A percentile compares a stretch with the other conserved stretches of the same genome.
Evolutionary conservation across 2,888 invertebrate species (phyloP).

Genomic region (Mayetiola destructor): DNA sequence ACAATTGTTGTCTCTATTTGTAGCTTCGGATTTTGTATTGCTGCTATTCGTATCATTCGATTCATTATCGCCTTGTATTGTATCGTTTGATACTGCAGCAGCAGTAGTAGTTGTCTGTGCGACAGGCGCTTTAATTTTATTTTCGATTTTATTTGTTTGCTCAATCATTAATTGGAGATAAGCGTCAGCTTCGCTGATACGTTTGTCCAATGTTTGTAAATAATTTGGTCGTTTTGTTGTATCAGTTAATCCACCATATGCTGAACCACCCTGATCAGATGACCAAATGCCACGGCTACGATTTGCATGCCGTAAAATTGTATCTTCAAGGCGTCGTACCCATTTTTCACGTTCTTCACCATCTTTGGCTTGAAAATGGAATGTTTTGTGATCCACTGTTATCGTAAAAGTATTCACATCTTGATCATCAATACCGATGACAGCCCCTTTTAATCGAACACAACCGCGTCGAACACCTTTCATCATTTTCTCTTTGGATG

Average conservation of each 20-base stretch:
- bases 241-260: slow-evolving; percentile 11
- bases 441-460: slow-evolving; percentile 90
- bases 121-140: background rate
- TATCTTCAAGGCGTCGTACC: slow-evolving; percentile 90
- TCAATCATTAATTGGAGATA: slow-evolving; percentile 92
- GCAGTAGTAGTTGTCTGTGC: slow-evolving; percentile 40
- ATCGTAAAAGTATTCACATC: slow-evolving; percentile 99
- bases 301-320: slow-evolving; percentile 70
- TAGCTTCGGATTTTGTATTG: background rate
- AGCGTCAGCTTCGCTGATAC: slow-evolving; percentile 88
- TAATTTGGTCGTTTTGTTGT: slow-evolving; percentile 32
- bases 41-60: background rate
- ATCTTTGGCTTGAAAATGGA: slow-evolving; percentile 87
- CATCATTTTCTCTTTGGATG: slow-evolving; percentile 99
- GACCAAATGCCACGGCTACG: slow-evolving; percentile 34
- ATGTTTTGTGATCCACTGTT: slow-evolving; percentile 96
- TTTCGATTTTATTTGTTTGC: slow-evolving; percentile 43
- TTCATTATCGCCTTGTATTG: background rate
- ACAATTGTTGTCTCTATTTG: slow-evolving; percentile 2
- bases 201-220: slow-evolving; percentile 65
- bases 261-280: slow-evolving; percentile 26
- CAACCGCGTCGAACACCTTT: slow-evolving; percentile 92
- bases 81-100: background rate
- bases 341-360: slow-evolving; percentile 89
- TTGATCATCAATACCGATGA: slow-evolving; percentile 97